Evolutionary conservation across 2,797 vertebrate species (phyloP).

Genomic region (Fratercula arctica): DNA sequence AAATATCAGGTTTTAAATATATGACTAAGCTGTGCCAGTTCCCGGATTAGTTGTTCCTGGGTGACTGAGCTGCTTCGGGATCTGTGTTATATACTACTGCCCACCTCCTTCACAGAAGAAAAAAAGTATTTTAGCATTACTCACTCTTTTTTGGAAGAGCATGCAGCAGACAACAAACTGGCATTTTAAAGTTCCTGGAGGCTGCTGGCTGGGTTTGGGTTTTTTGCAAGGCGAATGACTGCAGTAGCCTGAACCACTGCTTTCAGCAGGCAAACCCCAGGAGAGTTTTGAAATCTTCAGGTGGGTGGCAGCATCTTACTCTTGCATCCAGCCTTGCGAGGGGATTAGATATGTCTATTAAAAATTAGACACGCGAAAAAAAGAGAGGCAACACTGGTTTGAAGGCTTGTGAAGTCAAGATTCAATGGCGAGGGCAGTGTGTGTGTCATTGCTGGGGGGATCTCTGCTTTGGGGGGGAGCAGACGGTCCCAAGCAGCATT

Average conservation of each 20-base stretch:
- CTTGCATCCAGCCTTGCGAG: fast-evolving
- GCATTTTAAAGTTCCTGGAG: background rate
- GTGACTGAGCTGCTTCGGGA: background rate
- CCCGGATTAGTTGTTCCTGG: background rate
- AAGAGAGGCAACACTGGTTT: background rate
- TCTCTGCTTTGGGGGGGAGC: background rate
- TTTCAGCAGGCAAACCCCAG: background rate
- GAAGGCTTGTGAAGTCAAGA: background rate
- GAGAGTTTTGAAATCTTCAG: background rate
- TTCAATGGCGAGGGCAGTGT: fast-evolving
- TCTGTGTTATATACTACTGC: background rate
- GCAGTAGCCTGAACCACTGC: background rate
- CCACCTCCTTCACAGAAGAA: background rate
- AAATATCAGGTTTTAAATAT: background rate
- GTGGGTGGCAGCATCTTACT: background rate
- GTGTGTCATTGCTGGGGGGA: fast-evolving
- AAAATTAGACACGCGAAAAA: background rate
- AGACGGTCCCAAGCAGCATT: background rate
- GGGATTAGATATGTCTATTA: background rate
- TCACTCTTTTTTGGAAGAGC: background rate
- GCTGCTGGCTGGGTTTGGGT: background rate
- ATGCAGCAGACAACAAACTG: background rate
- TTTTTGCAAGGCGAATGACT: background rate
- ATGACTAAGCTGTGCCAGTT: background rate
- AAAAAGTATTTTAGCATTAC: background rate